Evolutionary conservation across 1,140 invertebrate species (phyloP).

Genomic region (Zaprionus gabonicus): DNA sequence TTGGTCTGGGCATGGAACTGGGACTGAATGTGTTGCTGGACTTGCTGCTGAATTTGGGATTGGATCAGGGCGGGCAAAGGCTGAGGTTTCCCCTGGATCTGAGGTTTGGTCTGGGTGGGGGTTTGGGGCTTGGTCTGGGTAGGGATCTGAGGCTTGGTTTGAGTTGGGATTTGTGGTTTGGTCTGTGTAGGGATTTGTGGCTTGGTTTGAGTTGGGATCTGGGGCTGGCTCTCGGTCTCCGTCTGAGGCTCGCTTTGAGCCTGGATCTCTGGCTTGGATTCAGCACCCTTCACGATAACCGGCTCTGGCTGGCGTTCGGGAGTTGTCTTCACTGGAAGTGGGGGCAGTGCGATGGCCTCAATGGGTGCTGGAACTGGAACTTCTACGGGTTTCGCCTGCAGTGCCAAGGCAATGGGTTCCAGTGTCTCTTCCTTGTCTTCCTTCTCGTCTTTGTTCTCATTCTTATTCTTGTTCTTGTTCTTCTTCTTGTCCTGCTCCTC

Average conservation of each 20-base stretch:
- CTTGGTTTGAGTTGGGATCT: not conserved
- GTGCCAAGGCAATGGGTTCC: slow-evolving; percentile 8
- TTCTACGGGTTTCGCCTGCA: slow-evolving; percentile 24
- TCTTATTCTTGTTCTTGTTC: slow-evolving; percentile 31
- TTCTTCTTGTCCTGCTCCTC: slow-evolving; percentile 39
- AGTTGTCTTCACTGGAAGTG: slow-evolving; percentile 50
- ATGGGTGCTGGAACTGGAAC: slow-evolving; percentile 21
- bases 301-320: not conserved
- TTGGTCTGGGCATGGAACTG: not conserved
- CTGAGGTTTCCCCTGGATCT: not conserved
- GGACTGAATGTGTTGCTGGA: not conserved
- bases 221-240: not conserved
- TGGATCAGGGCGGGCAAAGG: not conserved
- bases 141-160: not conserved
- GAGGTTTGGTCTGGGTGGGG: not conserved
- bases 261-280: slow-evolving; percentile 9
- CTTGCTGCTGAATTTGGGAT: not conserved
- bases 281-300: slow-evolving; percentile 43
- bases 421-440: slow-evolving; percentile 19
- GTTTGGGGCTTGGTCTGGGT: not conserved
- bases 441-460: slow-evolving; percentile 30
- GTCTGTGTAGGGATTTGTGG: not conserved
- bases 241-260: not conserved
- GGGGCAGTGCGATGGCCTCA: slow-evolving; percentile 57
- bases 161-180: not conserved